A percentile compares a stretch with the other conserved stretches of the same genome.
phyloP scores from a whole-genome alignment of 2,888 invertebrate species.

The Leucophenga montana region DNA sequence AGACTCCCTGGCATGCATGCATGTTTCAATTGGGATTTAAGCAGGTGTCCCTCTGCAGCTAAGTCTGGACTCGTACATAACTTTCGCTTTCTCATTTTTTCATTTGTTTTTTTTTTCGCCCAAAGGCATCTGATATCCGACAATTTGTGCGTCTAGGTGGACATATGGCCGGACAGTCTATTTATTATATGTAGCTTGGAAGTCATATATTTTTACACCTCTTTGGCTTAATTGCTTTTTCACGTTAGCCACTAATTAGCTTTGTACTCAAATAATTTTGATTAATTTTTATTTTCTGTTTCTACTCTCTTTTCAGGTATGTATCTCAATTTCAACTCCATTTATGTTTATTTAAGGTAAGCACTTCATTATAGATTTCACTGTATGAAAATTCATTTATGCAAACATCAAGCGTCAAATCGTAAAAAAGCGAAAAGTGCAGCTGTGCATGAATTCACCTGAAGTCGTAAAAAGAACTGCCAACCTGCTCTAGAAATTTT shows the following conservation, averaged over 20 bases:
- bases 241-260: constrained; percentile 1
- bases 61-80: neutral
- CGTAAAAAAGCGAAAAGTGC: constrained; percentile 19
- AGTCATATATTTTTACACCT: constrained; percentile 2
- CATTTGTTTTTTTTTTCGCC: no score
- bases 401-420: constrained; percentile 44
- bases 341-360: neutral
- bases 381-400: neutral
- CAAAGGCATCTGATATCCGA: neutral
- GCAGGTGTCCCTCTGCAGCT: neutral
- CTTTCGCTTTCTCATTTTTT: constrained; percentile 2
- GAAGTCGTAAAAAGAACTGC: no score
- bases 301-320: constrained; percentile 53
- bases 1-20: constrained; percentile 8
- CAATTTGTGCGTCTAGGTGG: no score
- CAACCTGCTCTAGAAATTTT: neutral
- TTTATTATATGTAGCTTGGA: neutral
- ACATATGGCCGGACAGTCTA: neutral
- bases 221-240: constrained; percentile 15
- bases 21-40: constrained; percentile 12
- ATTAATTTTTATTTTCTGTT: constrained; percentile 51
- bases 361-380: neutral
- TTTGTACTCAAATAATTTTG: constrained; percentile 36
- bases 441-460: neutral
- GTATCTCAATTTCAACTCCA: constrained; percentile 31